Evolutionary conservation across 2,888 invertebrate genomes (phyloP).

Genomic region (Neocrepidodera transversa): DNA sequence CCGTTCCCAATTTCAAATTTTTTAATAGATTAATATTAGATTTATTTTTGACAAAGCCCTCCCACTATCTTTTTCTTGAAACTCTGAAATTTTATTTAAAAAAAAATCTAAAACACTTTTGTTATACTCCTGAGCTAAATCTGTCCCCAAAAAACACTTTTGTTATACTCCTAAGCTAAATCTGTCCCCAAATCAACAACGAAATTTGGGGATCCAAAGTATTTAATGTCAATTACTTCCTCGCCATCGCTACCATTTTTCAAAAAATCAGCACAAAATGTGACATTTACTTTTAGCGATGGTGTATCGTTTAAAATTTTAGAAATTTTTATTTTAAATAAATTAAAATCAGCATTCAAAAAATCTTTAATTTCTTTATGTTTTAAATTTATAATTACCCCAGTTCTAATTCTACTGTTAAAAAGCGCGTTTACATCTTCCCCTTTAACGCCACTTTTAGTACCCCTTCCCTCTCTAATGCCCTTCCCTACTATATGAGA

Average conservation of each 20-base stretch:
- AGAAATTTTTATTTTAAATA: conserved; percentile 14
- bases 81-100: conserved; percentile 12
- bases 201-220: conserved; percentile 15
- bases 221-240: conserved; percentile 16
- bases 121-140: too few relatives aligned
- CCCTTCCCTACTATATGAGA: too few relatives aligned
- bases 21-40: conserved; percentile 19
- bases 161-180: too few relatives aligned
- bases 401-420: conserved; percentile 13
- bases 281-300: conserved; percentile 7
- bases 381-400: conserved; percentile 20
- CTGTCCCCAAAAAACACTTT: too few relatives aligned
- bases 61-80: conserved; percentile 14
- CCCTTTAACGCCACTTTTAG: neutral
- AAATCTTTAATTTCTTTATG: conserved; percentile 17
- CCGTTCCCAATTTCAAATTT: conserved; percentile 25
- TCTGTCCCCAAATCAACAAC: conserved; percentile 20
- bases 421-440: conserved; percentile 3
- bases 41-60: conserved; percentile 23
- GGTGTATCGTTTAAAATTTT: conserved; percentile 10
- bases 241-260: conserved; percentile 5
- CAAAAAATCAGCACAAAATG: conserved; percentile 14
- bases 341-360: conserved; percentile 11
- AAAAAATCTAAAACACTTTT: conserved; percentile 4
- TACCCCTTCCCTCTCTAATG: neutral